phyloP scores from a whole-genome alignment of 2,888 invertebrate genomes.

The Buathra laborator region DNA sequence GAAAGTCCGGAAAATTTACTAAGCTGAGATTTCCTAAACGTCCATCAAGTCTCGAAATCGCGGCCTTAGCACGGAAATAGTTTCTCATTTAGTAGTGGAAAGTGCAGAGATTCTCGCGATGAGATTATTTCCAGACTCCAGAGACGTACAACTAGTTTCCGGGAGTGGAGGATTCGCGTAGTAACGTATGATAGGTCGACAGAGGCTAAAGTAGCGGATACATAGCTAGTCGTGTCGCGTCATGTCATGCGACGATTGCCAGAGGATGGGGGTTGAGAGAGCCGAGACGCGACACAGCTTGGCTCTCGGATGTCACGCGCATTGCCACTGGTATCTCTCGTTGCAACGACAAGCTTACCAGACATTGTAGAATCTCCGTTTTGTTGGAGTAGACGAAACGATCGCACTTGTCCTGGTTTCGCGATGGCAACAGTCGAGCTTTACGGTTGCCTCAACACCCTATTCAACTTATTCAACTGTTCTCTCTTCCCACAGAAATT shows the following conservation, averaged over 20 bases:
- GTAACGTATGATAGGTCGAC: neutral
- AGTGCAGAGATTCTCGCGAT: neutral
- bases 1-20: no score
- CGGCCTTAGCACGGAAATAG: no score
- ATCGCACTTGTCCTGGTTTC: neutral
- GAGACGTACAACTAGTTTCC: neutral
- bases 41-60: no score
- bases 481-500: neutral
- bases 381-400: conserved; percentile 1
- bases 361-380: neutral
- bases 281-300: neutral
- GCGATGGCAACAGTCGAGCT: neutral
- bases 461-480: neutral
- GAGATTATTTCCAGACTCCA: neutral
- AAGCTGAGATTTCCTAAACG: no score
- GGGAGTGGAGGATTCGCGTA: neutral
- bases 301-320: conserved; percentile 4
- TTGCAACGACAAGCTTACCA: neutral
- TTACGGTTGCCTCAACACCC: neutral
- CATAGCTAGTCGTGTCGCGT: neutral
- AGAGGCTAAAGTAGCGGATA: neutral
- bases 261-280: neutral
- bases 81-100: no score
- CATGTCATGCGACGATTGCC: conserved; percentile 10
- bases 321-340: neutral